Conservation (phyloP, 2,888 invertebrate species). For the Sclerodermus sp. region DNA sequence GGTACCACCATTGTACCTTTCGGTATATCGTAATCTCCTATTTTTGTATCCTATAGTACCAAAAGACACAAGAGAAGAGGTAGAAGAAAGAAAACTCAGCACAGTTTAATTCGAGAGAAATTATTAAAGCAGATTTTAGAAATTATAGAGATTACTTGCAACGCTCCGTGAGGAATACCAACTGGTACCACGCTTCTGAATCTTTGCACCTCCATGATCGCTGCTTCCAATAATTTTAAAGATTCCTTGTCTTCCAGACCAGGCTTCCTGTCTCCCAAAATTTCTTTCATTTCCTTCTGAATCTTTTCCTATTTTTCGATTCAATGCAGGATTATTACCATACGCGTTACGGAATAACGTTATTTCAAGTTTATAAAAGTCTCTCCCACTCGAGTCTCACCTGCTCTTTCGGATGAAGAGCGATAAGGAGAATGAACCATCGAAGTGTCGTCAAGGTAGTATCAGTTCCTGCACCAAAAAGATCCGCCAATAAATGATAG, state of each 20-base stretch:
- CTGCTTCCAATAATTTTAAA: constrained; percentile 70
- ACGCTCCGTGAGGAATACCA: constrained; percentile 82
- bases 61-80: not conserved
- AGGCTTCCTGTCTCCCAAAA: constrained; percentile 44
- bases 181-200: constrained; percentile 78
- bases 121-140: not conserved
- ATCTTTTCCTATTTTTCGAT: constrained; percentile 64
- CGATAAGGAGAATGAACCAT: constrained; percentile 82
- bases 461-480: constrained; percentile 85
- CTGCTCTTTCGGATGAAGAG: constrained; percentile 68
- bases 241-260: constrained; percentile 62
- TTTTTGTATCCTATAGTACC: constrained; percentile 59
- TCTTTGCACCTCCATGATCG: constrained; percentile 77
- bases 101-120: constrained; percentile 1
- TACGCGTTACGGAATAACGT: no score
- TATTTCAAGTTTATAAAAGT: no score
- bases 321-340: no score
- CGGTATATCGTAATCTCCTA: constrained; percentile 69
- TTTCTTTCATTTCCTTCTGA: constrained; percentile 61
- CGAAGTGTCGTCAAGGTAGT: constrained; percentile 78
- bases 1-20: constrained; percentile 76
- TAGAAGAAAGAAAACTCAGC: constrained; percentile 9
- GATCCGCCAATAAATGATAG: constrained; percentile 75
- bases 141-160: constrained; percentile 53
- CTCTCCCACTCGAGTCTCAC: no score